Base-by-base conservation (phyloP, 2,888 invertebrate genomes). In the Dicycla oo region DNA sequence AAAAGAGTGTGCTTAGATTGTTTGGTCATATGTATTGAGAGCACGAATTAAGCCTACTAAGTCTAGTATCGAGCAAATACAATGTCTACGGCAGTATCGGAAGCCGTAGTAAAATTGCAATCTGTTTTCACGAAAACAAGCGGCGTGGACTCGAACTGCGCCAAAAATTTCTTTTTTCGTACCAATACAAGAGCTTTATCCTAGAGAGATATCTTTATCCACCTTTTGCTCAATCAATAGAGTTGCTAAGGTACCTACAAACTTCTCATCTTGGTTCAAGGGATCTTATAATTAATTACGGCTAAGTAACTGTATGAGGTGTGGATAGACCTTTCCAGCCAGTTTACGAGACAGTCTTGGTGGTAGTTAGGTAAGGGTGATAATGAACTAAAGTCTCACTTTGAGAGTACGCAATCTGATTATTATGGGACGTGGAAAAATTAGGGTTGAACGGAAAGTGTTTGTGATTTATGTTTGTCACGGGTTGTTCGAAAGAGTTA, bases 331-430 rank as follows among this genome's bases (percentile, higher is more conserved):
- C 10, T 62, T 45, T 1, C 13, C 18, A 38, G 40, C 20, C 49
- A 15, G n/a, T n/a, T n/a, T 15, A 45, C 8, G 11, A 23, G 23
- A 8, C 18, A 66, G 26, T 51, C 7, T 75, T 38, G 53, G 75
- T 45, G 26, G 20, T 73, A 40, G 30, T 43, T 38, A 45, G 34
- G 10, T 23, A 54, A 73, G 38, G 57, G 49, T 18, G 66, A 67
- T 63, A 80, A 58, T 80, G 34, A 80, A 63, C 23, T 30, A n/a
- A 47, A 51, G 53, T 43, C 30, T 60, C 26, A 65, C 53, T 53
- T 18, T 43, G 57, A 60, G 34, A 30, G 38, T 40, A 43, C n/a
- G 43, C 6, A 80, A 63, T 51, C 40, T 53, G 51, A 76, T 78
- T 76, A 78, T 49, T 51, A 13, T 23, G 11, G 18, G 61, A 43